phyloP scores from a whole-genome alignment of 2,113 vertebrate genomes.

The Epinephelus cyanopodus region DNA sequence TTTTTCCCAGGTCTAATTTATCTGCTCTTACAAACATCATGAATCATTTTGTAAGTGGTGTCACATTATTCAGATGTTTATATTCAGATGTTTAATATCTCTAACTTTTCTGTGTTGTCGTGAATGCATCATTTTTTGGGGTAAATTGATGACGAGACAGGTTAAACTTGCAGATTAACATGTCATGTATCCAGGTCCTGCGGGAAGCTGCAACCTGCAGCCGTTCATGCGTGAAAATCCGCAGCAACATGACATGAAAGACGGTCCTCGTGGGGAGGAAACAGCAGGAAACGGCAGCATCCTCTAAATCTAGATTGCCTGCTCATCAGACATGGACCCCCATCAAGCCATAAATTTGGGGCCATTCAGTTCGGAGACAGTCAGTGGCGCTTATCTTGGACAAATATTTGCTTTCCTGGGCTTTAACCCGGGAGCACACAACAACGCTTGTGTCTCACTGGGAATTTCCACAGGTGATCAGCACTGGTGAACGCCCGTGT shows the following conservation, averaged over 20 bases:
- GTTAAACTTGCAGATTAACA: background rate
- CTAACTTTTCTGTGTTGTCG: background rate
- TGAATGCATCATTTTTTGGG: background rate
- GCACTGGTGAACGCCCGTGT: background rate
- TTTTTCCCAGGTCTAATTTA: too few relatives aligned
- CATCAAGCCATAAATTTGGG: slow-evolving; percentile 69
- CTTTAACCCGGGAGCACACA: slow-evolving; percentile 29
- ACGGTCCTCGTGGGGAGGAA: background rate
- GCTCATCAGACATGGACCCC: slow-evolving; percentile 12
- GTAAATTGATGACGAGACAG: background rate
- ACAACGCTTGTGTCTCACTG: slow-evolving; percentile 37
- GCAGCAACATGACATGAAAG: slow-evolving; percentile 16
- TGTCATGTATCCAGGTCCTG: background rate
- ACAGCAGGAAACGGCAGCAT: slow-evolving; percentile 62
- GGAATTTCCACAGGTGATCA: slow-evolving; percentile 64
- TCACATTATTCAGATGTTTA: background rate
- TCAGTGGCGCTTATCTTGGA: slow-evolving; percentile 74
- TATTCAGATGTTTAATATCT: background rate
- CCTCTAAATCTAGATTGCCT: slow-evolving; percentile 45
- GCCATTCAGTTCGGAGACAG: slow-evolving; percentile 61
- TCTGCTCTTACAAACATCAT: background rate
- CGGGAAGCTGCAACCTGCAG: slow-evolving; percentile 39
- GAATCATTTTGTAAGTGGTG: background rate
- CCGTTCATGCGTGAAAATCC: slow-evolving; percentile 17
- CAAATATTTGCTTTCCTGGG: slow-evolving; percentile 79